Base-by-base conservation (phyloP, 2,888 invertebrate genomes). In the Gordius sp. region DNA sequence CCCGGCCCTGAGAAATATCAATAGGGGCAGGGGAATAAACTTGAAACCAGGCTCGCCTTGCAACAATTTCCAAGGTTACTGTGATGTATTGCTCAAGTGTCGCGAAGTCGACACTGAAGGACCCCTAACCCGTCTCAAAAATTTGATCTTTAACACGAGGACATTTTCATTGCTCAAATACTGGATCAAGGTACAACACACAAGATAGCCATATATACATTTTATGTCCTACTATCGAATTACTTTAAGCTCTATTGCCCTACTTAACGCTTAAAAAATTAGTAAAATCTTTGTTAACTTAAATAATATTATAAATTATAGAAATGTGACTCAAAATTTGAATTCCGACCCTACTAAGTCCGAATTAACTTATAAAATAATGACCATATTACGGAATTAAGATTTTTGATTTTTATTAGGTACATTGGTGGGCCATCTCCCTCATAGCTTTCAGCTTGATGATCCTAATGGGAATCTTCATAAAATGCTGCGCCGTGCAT, bases 401-500 rank as follows among this genome's bases (percentile, higher is more conserved):
- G n/a, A n/a, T n/a, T n/a, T n/a, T n/a, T n/a, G n/a, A n/a, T n/a
- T n/a, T n/a, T n/a, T n/a, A n/a, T 41, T 63, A 77, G 76, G 83
- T 82, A 67, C 79, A 80, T 68, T 91, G 89, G 87, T 91, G 87
- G 81, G 79, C 80, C 2, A 91, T 93, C 62, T 75, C 91, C 61
- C 73, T 93, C 57, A 81, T 85, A 72, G 82, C 83, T 56, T 80
- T 97, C 58, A 80, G 77, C 59, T 81, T 93, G 67, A 78, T 93
- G 58, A 79, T 91, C 63, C 78, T 87, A 66, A 91, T 97, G 91
- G 91, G 86, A 58, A 75, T 86, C 59, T 97, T 99, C 70, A 91
- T 97, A 66, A 93, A 97, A 70, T 89, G 93, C 70, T 99, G 93
- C 71, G 97, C 97, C 28, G 97, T 99, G 57, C 93, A 99, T 72